These are phyloP conservation scores for Achatina immaculata DNA, from an alignment of 1,140 invertebrate genomes.

Conservation along the genomic window DNA sequence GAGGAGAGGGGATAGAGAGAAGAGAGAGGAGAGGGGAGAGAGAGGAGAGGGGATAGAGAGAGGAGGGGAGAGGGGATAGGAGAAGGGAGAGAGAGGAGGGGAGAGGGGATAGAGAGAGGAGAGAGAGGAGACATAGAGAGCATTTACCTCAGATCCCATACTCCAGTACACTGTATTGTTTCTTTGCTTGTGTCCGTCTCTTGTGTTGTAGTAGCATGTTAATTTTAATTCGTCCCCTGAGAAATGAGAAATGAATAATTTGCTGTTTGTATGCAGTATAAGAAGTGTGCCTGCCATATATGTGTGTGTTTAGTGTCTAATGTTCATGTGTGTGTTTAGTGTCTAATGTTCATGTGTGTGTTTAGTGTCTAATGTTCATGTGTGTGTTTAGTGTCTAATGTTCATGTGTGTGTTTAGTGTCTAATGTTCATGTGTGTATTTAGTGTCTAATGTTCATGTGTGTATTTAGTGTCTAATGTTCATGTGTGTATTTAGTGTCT, in stretches of 20 bases:
- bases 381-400: too few relatives aligned
- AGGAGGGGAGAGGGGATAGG: background rate
- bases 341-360: too few relatives aligned
- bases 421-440: too few relatives aligned
- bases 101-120: background rate
- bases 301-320: too few relatives aligned
- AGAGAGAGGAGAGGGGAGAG: background rate
- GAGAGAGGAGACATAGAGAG: background rate
- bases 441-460: too few relatives aligned
- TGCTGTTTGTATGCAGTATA: too few relatives aligned
- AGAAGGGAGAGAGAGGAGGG: background rate
- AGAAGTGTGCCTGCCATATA: too few relatives aligned
- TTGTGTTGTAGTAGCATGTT: constrained; percentile 52
- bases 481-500: too few relatives aligned
- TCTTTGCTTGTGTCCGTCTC: constrained; percentile 39
- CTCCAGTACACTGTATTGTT: constrained; percentile 52
- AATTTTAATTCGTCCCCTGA: constrained; percentile 56
- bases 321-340: too few relatives aligned
- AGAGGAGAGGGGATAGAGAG: background rate
- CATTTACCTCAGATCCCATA: constrained; percentile 54
- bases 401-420: too few relatives aligned
- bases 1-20: background rate
- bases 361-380: too few relatives aligned
- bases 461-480: too few relatives aligned
- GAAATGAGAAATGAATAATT: constrained; percentile 26